Evolutionary conservation across 1,140 invertebrate species (phyloP), one percentile per base, ranked within the genome.

Genomic region (Orius laevigatus): DNA sequence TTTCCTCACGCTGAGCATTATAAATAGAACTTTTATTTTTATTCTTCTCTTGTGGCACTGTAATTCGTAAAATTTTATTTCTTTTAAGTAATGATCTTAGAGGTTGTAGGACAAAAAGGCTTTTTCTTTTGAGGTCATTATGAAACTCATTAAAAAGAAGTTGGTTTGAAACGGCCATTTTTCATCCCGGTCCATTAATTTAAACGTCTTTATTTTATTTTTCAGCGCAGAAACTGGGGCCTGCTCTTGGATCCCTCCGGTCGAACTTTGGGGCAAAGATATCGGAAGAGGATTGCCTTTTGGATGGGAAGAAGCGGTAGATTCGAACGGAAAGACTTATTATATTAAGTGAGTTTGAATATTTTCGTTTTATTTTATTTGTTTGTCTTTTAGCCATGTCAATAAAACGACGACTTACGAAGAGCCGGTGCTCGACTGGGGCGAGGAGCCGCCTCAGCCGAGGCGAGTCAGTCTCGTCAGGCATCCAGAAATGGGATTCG

Each of bases 371-470:
- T 34, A 6, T 34, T n/a, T 34, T n/a, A 8, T n/a, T 34, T 34
- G 33, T n/a, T 34, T n/a, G 8, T 34, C 33, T 48, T 59, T 59
- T 52, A 93, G 87, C 59, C 89, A 94, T 67, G 65, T 88, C 50
- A 88, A 87, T 62, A 86, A 87, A 63, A 87, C 83, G 2, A 90
- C 87, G 1, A 90, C 86, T 0, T 88, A 90, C 58, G 83, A 90
- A 58, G 83, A 80, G 58, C 79, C 80, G 8, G 59, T 76, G 46
- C 68, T 73, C 45, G 76, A 76, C 65, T 73, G 57, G 73, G 70
- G 73, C 45, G 73, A 73, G 54, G 72, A 76, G 3, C 73, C 76
- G 0, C 84, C 86, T 0, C 75, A 82, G 51, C 85, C 86, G 0
- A 63, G 87, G 3, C 70, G 76, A 11, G 80, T 91, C 5, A 70